A percentile compares a stretch with the other conserved stretches of the same genome.
Conservation (phyloP, 2,113 vertebrate species). For the Hydrolagus affinis region DNA sequence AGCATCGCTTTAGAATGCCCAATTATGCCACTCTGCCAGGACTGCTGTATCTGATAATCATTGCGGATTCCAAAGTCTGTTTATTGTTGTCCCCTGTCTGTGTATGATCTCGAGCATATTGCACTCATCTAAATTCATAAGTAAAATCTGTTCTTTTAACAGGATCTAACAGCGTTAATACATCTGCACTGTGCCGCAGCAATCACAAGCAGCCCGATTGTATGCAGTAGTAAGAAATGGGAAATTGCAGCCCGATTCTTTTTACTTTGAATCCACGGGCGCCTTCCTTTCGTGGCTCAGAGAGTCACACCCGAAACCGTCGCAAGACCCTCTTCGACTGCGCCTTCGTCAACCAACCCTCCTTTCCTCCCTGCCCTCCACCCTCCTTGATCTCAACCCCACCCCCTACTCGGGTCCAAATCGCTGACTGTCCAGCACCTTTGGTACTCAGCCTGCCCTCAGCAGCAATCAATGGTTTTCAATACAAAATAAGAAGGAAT, state of each 20-base stretch:
- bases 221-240: background rate
- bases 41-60: background rate
- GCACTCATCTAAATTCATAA: background rate
- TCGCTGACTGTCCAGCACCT: no score
- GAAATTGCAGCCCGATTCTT: background rate
- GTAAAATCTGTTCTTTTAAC: background rate
- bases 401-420: no score
- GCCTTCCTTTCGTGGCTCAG: background rate
- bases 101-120: background rate
- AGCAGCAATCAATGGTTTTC: no score
- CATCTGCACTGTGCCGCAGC: background rate
- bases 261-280: background rate
- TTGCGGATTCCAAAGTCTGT: background rate
- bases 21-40: background rate
- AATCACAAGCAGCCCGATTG: background rate
- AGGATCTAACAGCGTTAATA: background rate
- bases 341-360: no score
- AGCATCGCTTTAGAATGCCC: background rate
- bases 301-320: background rate
- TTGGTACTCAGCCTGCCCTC: no score
- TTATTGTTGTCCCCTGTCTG: background rate
- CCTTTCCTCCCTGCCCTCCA: no score
- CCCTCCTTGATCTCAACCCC: no score
- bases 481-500: no score
- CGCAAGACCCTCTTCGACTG: no score